Conservation (phyloP, 2,113 vertebrate genomes). For the Zapus hudsonius region DNA sequence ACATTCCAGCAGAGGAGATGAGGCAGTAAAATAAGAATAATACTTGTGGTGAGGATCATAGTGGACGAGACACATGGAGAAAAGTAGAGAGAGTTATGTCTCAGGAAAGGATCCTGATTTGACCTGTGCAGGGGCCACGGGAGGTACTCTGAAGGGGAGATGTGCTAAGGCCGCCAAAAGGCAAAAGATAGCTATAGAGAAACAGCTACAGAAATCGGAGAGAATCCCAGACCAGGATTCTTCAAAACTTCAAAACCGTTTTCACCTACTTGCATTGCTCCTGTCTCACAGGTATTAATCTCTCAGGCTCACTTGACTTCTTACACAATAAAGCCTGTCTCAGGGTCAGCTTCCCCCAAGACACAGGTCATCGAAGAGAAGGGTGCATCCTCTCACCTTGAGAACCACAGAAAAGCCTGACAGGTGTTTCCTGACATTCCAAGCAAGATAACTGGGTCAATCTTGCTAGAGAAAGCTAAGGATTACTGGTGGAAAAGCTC, state of each 20-base stretch:
- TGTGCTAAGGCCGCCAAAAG: background rate
- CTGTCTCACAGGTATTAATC: background rate
- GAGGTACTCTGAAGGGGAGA: background rate
- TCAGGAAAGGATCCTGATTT: background rate
- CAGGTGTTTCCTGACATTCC: background rate
- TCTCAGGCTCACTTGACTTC: background rate
- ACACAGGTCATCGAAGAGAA: background rate
- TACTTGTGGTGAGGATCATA: background rate
- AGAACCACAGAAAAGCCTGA: background rate
- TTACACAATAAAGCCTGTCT: background rate
- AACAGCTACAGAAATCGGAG: background rate
- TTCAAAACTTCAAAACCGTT: background rate
- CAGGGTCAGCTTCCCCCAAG: background rate
- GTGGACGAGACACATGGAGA: background rate
- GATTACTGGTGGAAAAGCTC: background rate
- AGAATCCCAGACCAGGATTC: background rate
- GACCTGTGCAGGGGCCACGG: background rate
- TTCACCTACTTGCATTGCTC: background rate
- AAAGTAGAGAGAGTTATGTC: fast-evolving
- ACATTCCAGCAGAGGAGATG: background rate
- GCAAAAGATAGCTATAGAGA: background rate
- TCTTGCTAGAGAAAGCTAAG: background rate
- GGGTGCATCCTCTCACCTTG: background rate
- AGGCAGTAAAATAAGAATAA: background rate
- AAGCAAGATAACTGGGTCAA: too few species aligned